Percentiles rank a stretch among this genome's conserved stretches.
Conservation (phyloP, 2,797 vertebrate genomes). For the Orestias chungarensis region DNA sequence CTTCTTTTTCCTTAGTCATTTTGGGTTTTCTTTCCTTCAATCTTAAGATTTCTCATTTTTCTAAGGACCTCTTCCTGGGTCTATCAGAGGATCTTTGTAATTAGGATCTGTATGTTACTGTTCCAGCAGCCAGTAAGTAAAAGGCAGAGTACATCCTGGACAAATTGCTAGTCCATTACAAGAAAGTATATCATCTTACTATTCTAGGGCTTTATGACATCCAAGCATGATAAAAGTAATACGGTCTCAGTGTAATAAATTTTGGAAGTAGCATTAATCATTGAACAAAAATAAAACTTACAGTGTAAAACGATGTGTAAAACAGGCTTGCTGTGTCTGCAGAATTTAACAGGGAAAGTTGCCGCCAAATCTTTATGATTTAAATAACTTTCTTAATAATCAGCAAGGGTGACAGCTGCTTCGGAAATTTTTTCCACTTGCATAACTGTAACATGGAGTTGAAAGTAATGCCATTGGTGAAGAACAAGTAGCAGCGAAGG, state of each 20-base stretch:
- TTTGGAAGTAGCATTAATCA: not conserved
- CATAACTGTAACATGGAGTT: not conserved
- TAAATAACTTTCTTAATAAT: not conserved
- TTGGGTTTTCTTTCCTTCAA: not conserved
- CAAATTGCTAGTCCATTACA: not conserved
- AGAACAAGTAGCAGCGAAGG: not conserved
- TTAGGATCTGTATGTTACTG: slow-evolving; percentile 28
- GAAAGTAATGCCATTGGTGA: not conserved
- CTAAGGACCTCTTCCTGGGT: slow-evolving; percentile 19
- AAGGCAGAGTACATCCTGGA: not conserved
- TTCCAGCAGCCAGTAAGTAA: slow-evolving; percentile 12
- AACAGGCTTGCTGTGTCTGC: not conserved
- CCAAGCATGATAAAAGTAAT: not conserved
- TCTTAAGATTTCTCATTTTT: not conserved
- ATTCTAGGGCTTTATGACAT: not conserved
- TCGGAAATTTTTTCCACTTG: not conserved
- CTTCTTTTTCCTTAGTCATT: slow-evolving; percentile 1
- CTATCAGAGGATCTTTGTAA: slow-evolving; percentile 12
- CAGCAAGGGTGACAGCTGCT: not conserved
- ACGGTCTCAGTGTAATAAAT: not conserved
- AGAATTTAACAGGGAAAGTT: not conserved
- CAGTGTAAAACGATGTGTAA: not conserved
- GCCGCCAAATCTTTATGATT: not conserved
- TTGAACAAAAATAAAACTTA: not conserved
- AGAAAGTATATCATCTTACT: not conserved